phyloP scores from a whole-genome alignment of 2,113 vertebrate species.

The Saguinus imperator region DNA sequence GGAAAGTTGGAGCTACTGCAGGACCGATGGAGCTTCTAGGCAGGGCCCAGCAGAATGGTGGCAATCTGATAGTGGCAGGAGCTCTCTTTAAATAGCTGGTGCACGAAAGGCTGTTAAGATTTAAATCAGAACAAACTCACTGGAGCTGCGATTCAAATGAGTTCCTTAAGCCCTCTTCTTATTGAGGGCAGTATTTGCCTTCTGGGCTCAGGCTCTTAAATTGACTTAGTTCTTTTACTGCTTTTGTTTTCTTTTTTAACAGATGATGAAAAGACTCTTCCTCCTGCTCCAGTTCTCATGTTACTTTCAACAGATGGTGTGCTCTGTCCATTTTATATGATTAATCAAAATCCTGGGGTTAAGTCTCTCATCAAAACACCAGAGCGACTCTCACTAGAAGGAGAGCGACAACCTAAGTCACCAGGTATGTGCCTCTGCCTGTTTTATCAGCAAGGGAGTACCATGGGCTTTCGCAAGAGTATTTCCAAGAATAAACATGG shows the following conservation, averaged over 20 bases:
- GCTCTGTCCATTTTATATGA: slow-evolving; percentile 94
- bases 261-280: slow-evolving; percentile 93
- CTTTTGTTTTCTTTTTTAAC: slow-evolving; percentile 30
- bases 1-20: background rate
- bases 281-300: slow-evolving; percentile 92
- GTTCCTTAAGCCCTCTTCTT: background rate
- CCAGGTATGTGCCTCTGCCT: slow-evolving; percentile 81
- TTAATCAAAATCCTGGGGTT: slow-evolving; percentile 91
- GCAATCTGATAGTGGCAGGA: background rate
- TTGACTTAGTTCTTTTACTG: background rate
- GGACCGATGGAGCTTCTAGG: slow-evolving; percentile 12
- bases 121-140: background rate
- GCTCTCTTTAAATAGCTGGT: background rate
- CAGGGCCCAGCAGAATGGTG: slow-evolving; percentile 53
- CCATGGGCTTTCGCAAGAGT: fast-evolving
- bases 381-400: slow-evolving; percentile 80
- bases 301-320: slow-evolving; percentile 96
- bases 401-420: slow-evolving; percentile 88
- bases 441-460: fast-evolving
- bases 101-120: background rate
- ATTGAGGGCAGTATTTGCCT: background rate
- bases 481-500: background rate
- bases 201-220: fast-evolving
- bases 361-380: slow-evolving; percentile 85
- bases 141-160: background rate